Conservation (phyloP, 2,797 vertebrate species). For the Thaleichthys pacificus region DNA sequence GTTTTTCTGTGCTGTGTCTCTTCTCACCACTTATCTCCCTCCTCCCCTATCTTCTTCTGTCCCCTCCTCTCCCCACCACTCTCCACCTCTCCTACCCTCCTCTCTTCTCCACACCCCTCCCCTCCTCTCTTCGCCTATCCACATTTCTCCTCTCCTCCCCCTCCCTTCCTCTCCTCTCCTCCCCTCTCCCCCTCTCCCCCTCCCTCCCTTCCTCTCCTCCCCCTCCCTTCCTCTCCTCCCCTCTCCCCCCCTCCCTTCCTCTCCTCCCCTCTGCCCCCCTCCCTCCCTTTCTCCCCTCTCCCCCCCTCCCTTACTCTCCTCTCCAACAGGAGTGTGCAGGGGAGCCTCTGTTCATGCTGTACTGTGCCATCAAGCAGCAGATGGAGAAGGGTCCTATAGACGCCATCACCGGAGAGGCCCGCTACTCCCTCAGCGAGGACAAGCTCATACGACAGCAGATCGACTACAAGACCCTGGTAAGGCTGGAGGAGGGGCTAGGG, state of each 20-base stretch:
- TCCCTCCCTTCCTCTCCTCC: neutral
- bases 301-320: neutral
- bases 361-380: conserved; percentile 92
- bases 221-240: conserved; percentile 21
- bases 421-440: conserved; percentile 90
- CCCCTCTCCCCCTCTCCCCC: neutral
- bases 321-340: conserved; percentile 82
- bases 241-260: conserved; percentile 15
- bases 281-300: conserved; percentile 38
- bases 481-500: conserved; percentile 49
- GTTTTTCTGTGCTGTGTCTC: conserved; percentile 18
- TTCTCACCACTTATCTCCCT: neutral
- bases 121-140: neutral
- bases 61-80: neutral
- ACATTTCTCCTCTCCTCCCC: neutral
- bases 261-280: neutral
- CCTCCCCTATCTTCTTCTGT: neutral
- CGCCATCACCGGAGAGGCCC: conserved; percentile 87
- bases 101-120: neutral
- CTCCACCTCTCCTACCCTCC: neutral
- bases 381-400: conserved; percentile 93
- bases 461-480: conserved; percentile 89
- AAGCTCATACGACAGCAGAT: conserved; percentile 92
- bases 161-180: neutral
- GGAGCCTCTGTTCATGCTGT: conserved; percentile 88